Conservation (phyloP, 2,888 invertebrate genomes). For the Tupiocoris notatus region DNA sequence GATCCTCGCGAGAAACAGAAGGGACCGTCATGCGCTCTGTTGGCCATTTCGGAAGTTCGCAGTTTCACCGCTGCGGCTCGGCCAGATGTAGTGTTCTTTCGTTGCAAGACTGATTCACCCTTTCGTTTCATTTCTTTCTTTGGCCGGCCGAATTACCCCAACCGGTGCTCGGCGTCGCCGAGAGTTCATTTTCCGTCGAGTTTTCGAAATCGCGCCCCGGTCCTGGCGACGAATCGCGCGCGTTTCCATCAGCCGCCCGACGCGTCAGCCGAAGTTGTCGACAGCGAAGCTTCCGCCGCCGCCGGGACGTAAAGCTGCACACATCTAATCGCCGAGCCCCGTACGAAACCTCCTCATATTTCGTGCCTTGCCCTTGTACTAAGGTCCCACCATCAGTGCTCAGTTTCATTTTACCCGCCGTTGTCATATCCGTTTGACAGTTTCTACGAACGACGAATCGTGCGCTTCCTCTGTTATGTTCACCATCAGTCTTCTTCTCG, state of each 20-base stretch:
- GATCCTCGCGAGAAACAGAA: no score
- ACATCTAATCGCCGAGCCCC: neutral
- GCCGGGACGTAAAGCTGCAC: no score
- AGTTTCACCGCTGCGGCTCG: no score
- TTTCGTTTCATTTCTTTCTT: neutral
- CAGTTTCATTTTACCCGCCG: neutral
- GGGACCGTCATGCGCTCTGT: no score
- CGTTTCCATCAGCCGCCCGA: neutral
- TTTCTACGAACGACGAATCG: neutral
- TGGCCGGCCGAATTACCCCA: neutral
- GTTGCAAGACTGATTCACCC: no score
- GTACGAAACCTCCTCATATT: neutral
- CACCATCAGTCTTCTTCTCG: constrained; percentile 13
- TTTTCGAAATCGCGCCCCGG: neutral
- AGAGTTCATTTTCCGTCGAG: neutral
- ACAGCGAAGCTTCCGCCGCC: neutral
- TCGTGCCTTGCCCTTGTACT: neutral
- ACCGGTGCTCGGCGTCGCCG: neutral
- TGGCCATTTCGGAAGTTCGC: no score
- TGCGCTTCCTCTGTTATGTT: constrained; percentile 11
- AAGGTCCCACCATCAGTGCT: neutral
- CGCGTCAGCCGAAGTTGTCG: neutral
- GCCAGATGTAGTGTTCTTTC: no score
- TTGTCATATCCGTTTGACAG: neutral
- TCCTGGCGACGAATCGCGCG: neutral